phyloP scores from a whole-genome alignment of 2,797 vertebrate genomes.

The Artibeus lituratus region DNA sequence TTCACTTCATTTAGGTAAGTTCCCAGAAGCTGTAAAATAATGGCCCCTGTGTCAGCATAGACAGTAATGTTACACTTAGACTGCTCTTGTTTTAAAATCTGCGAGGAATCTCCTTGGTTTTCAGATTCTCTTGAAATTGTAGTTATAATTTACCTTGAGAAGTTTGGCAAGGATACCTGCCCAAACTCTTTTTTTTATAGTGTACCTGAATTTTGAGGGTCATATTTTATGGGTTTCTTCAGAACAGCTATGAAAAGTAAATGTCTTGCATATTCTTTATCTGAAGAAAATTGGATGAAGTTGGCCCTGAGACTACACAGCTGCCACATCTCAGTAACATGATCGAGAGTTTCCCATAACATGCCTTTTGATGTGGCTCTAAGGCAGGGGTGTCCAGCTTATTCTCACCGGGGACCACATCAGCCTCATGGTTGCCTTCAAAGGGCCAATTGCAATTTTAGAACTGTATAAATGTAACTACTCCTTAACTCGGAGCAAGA shows the following conservation, averaged over 20 bases:
- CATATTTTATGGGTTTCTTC: neutral
- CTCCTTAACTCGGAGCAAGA: too few relatives aligned
- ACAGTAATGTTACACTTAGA: neutral
- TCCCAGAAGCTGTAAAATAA: slow-evolving; percentile 28
- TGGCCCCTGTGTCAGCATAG: neutral
- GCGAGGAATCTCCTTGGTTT: neutral
- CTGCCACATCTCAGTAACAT: neutral
- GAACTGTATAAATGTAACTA: too few relatives aligned
- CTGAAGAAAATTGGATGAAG: slow-evolving; percentile 25
- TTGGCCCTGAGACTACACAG: neutral
- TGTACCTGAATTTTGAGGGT: neutral
- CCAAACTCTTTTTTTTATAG: slow-evolving; percentile 13
- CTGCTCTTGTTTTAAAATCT: neutral
- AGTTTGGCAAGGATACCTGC: neutral
- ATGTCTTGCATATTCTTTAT: neutral
- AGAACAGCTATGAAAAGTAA: slow-evolving; percentile 19
- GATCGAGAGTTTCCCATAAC: neutral
- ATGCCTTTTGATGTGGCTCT: neutral
- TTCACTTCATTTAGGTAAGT: slow-evolving; percentile 8
- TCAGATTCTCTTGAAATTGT: neutral
- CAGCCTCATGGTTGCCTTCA: too few relatives aligned
- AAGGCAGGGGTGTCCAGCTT: neutral
- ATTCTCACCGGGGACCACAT: too few relatives aligned
- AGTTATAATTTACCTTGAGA: neutral
- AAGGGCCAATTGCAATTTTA: too few relatives aligned